Evolutionary conservation across 1,140 invertebrate species (phyloP).

Genomic region (Plectus sambesii): DNA sequence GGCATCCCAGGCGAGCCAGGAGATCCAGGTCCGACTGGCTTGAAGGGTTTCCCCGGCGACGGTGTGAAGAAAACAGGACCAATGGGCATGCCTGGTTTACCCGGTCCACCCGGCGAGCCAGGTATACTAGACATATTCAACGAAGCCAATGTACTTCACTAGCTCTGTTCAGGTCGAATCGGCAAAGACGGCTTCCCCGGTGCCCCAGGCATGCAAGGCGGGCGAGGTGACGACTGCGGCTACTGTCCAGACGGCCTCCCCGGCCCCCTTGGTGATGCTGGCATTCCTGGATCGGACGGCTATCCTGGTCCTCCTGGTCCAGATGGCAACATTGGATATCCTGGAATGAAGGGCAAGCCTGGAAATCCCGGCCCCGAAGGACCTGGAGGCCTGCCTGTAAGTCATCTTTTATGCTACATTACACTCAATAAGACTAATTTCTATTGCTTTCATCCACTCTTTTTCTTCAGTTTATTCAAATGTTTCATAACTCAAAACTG

Average conservation of each 20-base stretch:
- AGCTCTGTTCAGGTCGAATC: too few species aligned
- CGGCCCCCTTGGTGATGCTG: constrained; percentile 15
- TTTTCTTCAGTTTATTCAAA: too few species aligned
- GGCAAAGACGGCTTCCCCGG: constrained; percentile 21
- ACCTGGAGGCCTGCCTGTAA: constrained; percentile 9
- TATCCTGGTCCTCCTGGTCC: constrained; percentile 21
- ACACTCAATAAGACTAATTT: too few species aligned
- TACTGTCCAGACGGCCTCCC: constrained; percentile 30
- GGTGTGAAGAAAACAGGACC: constrained; percentile 42
- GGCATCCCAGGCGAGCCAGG: constrained; percentile 41
- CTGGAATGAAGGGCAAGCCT: constrained; percentile 24
- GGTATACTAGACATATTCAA: too few species aligned
- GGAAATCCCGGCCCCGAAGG: constrained; percentile 21
- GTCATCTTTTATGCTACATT: too few species aligned
- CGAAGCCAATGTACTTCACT: constrained; percentile 37
- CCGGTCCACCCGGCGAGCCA: constrained; percentile 35
- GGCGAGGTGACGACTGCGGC: constrained; percentile 28
- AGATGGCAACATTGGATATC: constrained; percentile 19
- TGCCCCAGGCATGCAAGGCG: constrained; percentile 16
- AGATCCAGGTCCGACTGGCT: constrained; percentile 31
- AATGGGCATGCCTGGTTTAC: constrained; percentile 30
- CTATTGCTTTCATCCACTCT: too few species aligned
- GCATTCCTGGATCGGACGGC: constrained; percentile 21
- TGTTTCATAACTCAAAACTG: too few species aligned
- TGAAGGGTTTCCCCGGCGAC: constrained; percentile 42